phyloP scores from a whole-genome alignment of 1,140 invertebrate species.

The Drosophila serrata region DNA sequence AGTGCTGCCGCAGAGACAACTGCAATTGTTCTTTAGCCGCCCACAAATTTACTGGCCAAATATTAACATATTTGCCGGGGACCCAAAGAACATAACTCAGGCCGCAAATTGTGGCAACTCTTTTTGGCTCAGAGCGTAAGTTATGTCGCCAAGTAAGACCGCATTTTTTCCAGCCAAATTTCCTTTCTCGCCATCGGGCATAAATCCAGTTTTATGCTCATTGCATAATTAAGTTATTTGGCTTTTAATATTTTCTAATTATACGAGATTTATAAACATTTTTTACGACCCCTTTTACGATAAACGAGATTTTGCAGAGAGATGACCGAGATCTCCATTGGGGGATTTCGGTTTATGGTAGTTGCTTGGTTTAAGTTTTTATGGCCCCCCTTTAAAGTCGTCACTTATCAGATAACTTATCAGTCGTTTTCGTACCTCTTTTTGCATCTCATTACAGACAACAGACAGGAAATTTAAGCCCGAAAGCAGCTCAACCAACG shows the following conservation, averaged over 20 bases:
- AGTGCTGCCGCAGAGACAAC: conserved; percentile 58
- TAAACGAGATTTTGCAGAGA: conserved; percentile 21
- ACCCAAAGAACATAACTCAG: conserved; percentile 55
- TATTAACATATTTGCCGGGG: conserved; percentile 76
- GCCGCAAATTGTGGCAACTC: conserved; percentile 64
- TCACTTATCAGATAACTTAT: conserved; percentile 63
- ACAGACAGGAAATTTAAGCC: conserved; percentile 22
- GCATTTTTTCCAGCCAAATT: conserved; percentile 37
- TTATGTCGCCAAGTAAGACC: conserved; percentile 63
- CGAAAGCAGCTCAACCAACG: conserved; percentile 54
- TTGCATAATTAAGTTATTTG: conserved; percentile 76
- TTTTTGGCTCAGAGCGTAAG: conserved; percentile 58
- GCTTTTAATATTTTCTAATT: conserved; percentile 75
- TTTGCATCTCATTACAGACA: conserved; percentile 68
- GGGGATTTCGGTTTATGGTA: conserved; percentile 37
- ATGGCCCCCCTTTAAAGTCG: conserved; percentile 38
- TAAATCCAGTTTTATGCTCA: conserved; percentile 60
- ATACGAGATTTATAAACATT: conserved; percentile 65
- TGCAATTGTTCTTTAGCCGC: conserved; percentile 51
- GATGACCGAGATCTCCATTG: conserved; percentile 12
- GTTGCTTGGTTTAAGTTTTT: conserved; percentile 35
- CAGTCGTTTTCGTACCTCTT: conserved; percentile 34
- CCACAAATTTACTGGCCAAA: conserved; percentile 73
- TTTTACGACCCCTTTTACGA: conserved; percentile 45
- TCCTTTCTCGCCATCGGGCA: conserved; percentile 37